These are phyloP conservation scores for Cheilosia grossa DNA, from an alignment of 2,888 invertebrate genomes.

Conservation along the genomic window DNA sequence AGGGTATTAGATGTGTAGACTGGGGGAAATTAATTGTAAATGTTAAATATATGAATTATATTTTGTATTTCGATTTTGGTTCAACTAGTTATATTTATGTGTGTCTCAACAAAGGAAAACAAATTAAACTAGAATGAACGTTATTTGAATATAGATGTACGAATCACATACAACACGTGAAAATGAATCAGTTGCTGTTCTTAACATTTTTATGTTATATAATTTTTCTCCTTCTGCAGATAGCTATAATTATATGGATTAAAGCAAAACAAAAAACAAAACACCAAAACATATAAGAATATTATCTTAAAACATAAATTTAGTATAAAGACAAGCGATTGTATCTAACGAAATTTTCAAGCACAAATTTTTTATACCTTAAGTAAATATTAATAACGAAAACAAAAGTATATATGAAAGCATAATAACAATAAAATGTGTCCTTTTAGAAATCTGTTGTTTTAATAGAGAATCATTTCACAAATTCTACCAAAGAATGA, in stretches of 20 bases:
- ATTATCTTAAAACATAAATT: conserved; percentile 64
- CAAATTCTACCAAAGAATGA: conserved; percentile 44
- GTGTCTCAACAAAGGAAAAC: conserved; percentile 48
- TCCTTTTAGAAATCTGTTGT: conserved; percentile 70
- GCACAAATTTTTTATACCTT: conserved; percentile 75
- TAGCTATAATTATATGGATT: conserved; percentile 65
- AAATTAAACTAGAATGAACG: conserved; percentile 20
- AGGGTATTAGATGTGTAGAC: conserved; percentile 73
- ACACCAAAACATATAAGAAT: conserved; percentile 73
- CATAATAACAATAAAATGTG: conserved; percentile 67
- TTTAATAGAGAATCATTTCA: conserved; percentile 70
- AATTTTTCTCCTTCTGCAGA: conserved; percentile 42
- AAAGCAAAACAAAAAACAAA: conserved; percentile 33
- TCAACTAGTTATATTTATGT: conserved; percentile 61
- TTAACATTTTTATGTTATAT: conserved; percentile 38
- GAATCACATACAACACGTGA: conserved; percentile 24
- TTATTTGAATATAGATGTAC: conserved; percentile 42
- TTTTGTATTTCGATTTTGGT: conserved; percentile 50
- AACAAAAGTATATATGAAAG: conserved; percentile 9
- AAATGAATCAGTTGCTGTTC: conserved; percentile 10
- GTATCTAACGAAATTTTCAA: conserved; percentile 75
- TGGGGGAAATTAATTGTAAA: conserved; percentile 63
- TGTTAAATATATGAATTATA: conserved; percentile 64
- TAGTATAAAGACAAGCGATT: conserved; percentile 66
- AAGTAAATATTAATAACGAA: conserved; percentile 64